These are phyloP conservation scores for Ateles fusciceps DNA, from an alignment of 2,797 vertebrate genomes.

Conservation along the genomic window DNA sequence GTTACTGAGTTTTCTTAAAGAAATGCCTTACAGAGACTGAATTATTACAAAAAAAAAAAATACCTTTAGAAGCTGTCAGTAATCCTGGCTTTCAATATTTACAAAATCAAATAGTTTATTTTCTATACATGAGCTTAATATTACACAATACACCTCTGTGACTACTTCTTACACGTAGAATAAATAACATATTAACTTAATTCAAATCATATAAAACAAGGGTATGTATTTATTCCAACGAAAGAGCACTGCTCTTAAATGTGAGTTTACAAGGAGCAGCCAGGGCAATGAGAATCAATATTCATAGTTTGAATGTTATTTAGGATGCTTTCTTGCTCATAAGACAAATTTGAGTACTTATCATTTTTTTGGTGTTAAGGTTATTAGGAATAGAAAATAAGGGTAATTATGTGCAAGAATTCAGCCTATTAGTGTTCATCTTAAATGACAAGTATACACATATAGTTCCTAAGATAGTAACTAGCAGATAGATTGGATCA, in stretches of 20 bases:
- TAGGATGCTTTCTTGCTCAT: not conserved
- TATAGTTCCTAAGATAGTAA: not conserved
- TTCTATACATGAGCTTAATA: not conserved
- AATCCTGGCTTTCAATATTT: not conserved
- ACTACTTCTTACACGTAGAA: not conserved
- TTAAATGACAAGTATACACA: not conserved
- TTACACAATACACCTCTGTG: not conserved
- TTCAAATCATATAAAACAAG: not conserved
- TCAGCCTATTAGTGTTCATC: not conserved
- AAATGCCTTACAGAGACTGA: not conserved
- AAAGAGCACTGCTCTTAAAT: not conserved
- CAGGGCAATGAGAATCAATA: not conserved
- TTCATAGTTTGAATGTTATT: not conserved
- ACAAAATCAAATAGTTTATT: not conserved
- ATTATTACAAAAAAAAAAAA: not conserved
- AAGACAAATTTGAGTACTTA: not conserved
- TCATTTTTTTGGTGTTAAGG: not conserved
- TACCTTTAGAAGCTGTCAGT: not conserved
- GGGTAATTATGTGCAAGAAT: not conserved
- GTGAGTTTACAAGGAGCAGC: not conserved
- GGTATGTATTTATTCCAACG: not conserved
- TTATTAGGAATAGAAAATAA: not conserved
- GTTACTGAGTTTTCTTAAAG: slow-evolving; percentile 1
- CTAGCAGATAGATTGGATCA: not conserved
- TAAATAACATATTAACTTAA: not conserved